Base-by-base conservation (phyloP, 2,888 invertebrate genomes). In the Nephrotoma guestfalica region DNA sequence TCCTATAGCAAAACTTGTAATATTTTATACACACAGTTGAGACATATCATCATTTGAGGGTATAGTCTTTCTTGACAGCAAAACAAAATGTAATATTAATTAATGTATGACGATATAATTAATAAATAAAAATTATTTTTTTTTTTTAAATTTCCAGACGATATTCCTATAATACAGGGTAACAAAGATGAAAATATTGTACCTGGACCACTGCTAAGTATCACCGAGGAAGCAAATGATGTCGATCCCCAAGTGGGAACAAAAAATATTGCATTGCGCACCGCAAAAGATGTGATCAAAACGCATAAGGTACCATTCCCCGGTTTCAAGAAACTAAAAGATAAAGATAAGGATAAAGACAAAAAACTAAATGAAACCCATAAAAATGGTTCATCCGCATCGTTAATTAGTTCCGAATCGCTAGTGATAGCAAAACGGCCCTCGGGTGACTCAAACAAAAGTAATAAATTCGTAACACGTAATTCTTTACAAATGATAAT, bases 131-230 rank as follows among this genome's bases (percentile, higher is more conserved):
- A 30, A 30, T 30, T 30, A 30, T 3, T 30, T 30, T 2, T 30
- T 30, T 7, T 18, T 30, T 86, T 45, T 18, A 86, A 87, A 87
- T 90, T 92, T 93, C 87, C 93, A 96, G 97, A 97, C 93, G 97
- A 97, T 92, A 97, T 97, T 92, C 97, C 97, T 85, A 71, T 71
- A 71, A 97, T 97, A 89, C 96, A 96, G 93, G 94, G 87, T 51
- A 51, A 86, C n/a, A 88, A 87, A 86, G 90, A 90, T 86, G 90
- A 90, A 87, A 88, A 87, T 86, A 90, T 90, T 87, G 89, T 90
- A 88, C 89, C 88, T 45, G 90, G 90, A 88, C 89, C 89, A 87
- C 88, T 92, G 88, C 90, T 90, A 41, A 91, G 91, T 87, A 91
- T 92, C 11, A 90, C 90, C 6, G 92, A 92, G 88, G 92, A 92